These are phyloP conservation scores for Hepsetus odoe DNA, from an alignment of 2,113 vertebrate genomes.

Conservation along the genomic window DNA sequence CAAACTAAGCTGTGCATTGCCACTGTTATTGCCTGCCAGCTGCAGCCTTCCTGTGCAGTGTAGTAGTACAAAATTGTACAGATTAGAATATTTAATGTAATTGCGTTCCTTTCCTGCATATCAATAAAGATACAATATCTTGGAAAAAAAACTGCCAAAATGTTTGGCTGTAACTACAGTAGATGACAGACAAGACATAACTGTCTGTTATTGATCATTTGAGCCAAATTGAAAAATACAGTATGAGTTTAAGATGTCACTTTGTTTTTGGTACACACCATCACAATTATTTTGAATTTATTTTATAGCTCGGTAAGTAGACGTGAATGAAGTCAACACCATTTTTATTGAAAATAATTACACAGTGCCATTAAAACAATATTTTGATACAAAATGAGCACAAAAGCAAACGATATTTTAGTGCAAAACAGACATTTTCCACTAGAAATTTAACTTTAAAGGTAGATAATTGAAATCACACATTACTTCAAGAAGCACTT, in stretches of 20 bases:
- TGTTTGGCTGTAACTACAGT: neutral
- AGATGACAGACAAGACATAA: neutral
- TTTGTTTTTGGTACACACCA: no score
- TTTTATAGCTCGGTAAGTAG: no score
- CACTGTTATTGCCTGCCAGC: conserved; percentile 2
- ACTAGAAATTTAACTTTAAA: no score
- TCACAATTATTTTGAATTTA: no score
- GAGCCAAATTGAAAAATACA: no score
- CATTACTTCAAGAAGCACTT: neutral
- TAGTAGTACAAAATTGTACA: neutral
- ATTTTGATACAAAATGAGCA: neutral
- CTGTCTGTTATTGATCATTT: no score
- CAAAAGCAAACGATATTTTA: conserved; percentile 1
- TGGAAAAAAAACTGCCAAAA: neutral
- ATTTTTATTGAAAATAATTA: neutral
- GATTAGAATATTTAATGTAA: neutral
- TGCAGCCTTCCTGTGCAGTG: neutral
- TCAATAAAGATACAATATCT: conserved; percentile 2
- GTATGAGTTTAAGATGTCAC: no score
- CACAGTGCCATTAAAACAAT: neutral
- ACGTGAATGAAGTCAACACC: no score
- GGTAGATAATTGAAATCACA: neutral
- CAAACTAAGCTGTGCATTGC: neutral
- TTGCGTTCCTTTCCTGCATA: neutral
- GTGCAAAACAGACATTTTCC: neutral